Evolutionary conservation across 1,140 invertebrate species (phyloP).

Genomic region (Orchesella cincta): DNA sequence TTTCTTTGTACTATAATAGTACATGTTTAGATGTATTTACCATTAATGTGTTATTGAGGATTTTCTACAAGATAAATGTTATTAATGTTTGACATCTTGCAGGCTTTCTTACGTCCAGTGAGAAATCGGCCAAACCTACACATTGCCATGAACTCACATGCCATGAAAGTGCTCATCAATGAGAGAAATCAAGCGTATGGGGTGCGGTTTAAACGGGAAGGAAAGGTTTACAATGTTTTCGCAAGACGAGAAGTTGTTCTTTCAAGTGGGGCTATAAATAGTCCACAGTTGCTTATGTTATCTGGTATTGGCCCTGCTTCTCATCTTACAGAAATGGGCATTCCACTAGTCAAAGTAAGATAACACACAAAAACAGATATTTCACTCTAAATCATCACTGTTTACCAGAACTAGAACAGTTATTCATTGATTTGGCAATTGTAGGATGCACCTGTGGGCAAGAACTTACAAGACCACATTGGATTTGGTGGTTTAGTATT

Average conservation of each 20-base stretch:
- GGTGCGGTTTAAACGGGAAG: conserved; percentile 60
- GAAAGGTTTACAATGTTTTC: conserved; percentile 53
- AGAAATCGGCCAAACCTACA: conserved; percentile 63
- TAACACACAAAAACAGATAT: not conserved
- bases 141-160: conserved; percentile 57
- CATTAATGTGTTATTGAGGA: no score
- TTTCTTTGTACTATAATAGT: no score
- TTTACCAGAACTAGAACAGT: no score
- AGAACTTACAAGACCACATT: conserved; percentile 73
- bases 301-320: conserved; percentile 63
- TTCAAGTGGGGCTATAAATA: conserved; percentile 63
- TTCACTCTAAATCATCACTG: no score
- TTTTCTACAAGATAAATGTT: no score
- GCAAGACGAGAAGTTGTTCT: conserved; percentile 62
- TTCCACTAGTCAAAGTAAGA: conserved; percentile 51
- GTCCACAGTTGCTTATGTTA: conserved; percentile 64
- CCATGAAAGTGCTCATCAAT: conserved; percentile 60
- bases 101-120: conserved; percentile 62
- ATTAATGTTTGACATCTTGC: conserved; percentile 51
- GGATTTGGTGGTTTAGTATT: conserved; percentile 75
- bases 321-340: conserved; percentile 56
- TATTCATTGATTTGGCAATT: not conserved
- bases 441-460: conserved; percentile 61
- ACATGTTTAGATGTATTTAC: no score
- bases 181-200: conserved; percentile 60